phyloP scores from a whole-genome alignment of 2,113 vertebrate species.

The Corydoras maculifer region DNA sequence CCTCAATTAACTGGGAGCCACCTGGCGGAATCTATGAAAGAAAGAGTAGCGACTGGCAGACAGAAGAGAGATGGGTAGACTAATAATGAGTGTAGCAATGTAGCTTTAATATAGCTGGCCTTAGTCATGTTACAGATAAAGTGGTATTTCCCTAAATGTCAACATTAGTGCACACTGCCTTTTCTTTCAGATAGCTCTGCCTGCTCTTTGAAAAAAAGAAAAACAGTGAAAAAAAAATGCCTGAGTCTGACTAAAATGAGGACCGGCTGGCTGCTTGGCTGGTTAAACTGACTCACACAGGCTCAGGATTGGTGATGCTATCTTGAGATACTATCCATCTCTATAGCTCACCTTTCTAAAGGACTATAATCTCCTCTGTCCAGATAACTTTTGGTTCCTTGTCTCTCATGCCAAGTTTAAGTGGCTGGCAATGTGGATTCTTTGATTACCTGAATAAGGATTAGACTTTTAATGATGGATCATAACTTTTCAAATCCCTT shows the following conservation, averaged over 20 bases:
- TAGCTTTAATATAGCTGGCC: constrained; percentile 12
- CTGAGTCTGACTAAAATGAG: background rate
- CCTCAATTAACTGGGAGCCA: constrained; percentile 29
- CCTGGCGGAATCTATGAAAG: constrained; percentile 22
- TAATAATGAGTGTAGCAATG: constrained; percentile 25
- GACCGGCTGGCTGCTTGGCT: background rate
- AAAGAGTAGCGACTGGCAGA: constrained; percentile 1
- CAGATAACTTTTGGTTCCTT: background rate
- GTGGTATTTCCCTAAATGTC: constrained; percentile 22
- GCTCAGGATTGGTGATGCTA: constrained; percentile 6
- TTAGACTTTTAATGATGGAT: constrained; percentile 28
- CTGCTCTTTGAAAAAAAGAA: constrained; percentile 11
- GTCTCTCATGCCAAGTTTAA: constrained; percentile 4
- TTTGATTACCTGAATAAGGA: constrained; percentile 11
- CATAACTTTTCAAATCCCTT: constrained; percentile 27
- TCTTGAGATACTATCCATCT: constrained; percentile 2
- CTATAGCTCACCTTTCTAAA: background rate
- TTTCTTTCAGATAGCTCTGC: constrained; percentile 12
- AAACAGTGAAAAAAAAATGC: background rate
- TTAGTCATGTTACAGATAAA: constrained; percentile 21
- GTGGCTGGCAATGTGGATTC: constrained; percentile 9
- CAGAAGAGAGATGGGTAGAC: constrained; percentile 8
- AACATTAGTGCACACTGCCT: constrained; percentile 21
- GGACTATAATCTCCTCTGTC: background rate
- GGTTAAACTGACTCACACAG: no score